phyloP scores from a whole-genome alignment of 2,888 invertebrate species.

The Magallana nippona region DNA sequence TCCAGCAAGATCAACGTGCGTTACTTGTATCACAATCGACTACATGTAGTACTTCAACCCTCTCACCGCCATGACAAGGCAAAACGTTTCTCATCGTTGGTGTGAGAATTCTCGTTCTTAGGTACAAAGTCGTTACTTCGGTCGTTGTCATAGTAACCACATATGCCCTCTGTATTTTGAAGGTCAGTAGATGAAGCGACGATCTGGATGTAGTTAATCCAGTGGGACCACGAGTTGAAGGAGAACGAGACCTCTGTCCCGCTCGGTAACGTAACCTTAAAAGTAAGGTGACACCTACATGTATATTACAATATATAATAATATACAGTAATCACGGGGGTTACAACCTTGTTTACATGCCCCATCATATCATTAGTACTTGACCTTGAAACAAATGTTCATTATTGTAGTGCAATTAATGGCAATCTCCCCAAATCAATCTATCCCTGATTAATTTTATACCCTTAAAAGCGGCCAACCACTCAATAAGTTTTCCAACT shows the following conservation, averaged over 20 bases:
- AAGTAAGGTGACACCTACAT: neutral
- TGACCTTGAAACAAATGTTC: too few species aligned
- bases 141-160: constrained; percentile 1
- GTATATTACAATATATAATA: neutral
- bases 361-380: too few species aligned
- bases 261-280: neutral
- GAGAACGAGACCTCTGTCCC: constrained; percentile 2
- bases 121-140: neutral
- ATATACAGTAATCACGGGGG: too few species aligned
- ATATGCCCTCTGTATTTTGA: constrained; percentile 22
- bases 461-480: too few species aligned
- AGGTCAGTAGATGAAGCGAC: neutral
- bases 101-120: neutral
- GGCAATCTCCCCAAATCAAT: too few species aligned
- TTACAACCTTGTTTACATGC: too few species aligned
- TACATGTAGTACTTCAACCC: too few species aligned
- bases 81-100: neutral
- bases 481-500: too few species aligned
- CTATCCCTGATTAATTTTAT: too few species aligned
- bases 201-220: constrained; percentile 12
- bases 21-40: too few species aligned
- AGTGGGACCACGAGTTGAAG: neutral
- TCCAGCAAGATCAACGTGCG: too few species aligned
- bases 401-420: too few species aligned
- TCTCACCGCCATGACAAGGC: neutral